phyloP scores from a whole-genome alignment of 1,140 invertebrate genomes.

The Cherax quadricarinatus region DNA sequence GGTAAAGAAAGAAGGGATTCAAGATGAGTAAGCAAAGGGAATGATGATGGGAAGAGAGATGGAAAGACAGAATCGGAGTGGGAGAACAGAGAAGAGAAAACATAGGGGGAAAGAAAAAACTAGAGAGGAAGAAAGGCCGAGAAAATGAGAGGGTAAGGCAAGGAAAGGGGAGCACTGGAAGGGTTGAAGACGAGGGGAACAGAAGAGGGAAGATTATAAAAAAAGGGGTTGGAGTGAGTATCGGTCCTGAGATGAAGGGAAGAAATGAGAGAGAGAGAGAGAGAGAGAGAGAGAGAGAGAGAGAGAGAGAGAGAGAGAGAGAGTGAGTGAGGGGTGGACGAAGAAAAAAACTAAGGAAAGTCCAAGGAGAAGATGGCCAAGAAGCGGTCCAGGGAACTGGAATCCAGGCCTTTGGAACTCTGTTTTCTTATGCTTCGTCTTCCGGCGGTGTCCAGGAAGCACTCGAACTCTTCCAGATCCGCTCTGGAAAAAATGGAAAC shows the following conservation, averaged over 20 bases:
- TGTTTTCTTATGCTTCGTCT: not conserved
- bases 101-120: not conserved
- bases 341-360: not conserved
- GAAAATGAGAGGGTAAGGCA: not conserved
- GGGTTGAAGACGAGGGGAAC: not conserved
- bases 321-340: not conserved
- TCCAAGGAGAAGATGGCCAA: not conserved
- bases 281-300: not conserved
- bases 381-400: not conserved
- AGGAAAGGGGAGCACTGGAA: not conserved
- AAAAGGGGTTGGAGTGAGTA: not conserved
- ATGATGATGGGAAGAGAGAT: constrained; percentile 9
- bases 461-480: not conserved
- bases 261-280: not conserved
- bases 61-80: not conserved
- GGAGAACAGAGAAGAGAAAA: not conserved
- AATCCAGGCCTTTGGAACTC: not conserved
- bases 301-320: not conserved
- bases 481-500: not conserved
- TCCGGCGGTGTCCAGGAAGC: not conserved
- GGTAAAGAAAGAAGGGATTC: constrained; percentile 1
- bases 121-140: too few species aligned
- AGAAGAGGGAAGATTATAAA: not conserved
- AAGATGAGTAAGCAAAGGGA: not conserved
- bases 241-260: not conserved